These are phyloP conservation scores for Pollicipes pollicipes DNA, from an alignment of 1,140 invertebrate genomes.

Conservation along the genomic window DNA sequence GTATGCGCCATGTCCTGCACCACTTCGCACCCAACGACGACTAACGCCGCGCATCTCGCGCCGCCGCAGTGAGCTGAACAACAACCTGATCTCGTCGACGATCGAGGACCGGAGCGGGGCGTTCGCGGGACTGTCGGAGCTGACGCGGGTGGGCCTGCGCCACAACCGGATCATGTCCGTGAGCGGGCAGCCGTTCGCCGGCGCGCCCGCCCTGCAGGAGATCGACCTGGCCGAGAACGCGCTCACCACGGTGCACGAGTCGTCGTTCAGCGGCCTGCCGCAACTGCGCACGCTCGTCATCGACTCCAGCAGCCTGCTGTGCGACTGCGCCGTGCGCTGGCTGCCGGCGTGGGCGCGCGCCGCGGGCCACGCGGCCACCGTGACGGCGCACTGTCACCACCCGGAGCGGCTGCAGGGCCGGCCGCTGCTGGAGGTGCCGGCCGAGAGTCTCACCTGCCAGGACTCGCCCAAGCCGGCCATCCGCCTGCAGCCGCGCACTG, in stretches of 20 bases:
- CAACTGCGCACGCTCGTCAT: slow-evolving; percentile 45
- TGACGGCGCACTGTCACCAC: slow-evolving; percentile 49
- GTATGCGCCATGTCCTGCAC: no score
- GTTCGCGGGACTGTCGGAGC: slow-evolving; percentile 51
- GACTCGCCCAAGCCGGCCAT: slow-evolving; percentile 67
- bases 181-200: slow-evolving; percentile 12
- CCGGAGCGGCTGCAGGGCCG: slow-evolving; percentile 48
- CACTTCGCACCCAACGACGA: no score
- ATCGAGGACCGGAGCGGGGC: slow-evolving; percentile 67
- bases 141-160: slow-evolving; percentile 52
- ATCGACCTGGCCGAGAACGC: slow-evolving; percentile 66
- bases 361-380: slow-evolving; percentile 30
- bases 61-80: slow-evolving; percentile 41
- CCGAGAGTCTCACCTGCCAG: slow-evolving; percentile 14
- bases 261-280: slow-evolving; percentile 47
- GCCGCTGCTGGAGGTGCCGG: slow-evolving; percentile 28
- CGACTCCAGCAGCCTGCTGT: slow-evolving; percentile 53
- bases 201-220: slow-evolving; percentile 36
- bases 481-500: slow-evolving; percentile 58
- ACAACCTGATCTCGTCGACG: slow-evolving; percentile 72
- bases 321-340: slow-evolving; percentile 67
- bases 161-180: slow-evolving; percentile 20
- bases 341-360: slow-evolving; percentile 49
- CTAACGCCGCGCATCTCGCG: no score
- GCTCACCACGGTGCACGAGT: slow-evolving; percentile 44